phyloP scores from a whole-genome alignment of 2,797 vertebrate genomes.

The Mastacembelus armatus region DNA sequence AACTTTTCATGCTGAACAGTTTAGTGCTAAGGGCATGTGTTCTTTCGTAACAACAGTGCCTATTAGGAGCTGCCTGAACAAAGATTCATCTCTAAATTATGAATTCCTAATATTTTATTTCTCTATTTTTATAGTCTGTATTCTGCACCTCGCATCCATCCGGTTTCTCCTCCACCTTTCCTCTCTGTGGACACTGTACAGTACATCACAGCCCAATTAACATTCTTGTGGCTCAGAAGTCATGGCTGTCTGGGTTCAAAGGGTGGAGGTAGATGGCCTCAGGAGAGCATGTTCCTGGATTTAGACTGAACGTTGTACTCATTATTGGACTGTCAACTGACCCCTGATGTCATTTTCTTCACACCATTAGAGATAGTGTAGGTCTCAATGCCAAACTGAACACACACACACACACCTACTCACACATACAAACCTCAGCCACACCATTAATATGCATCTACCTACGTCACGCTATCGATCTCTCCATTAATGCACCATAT shows the following conservation, averaged over 20 bases:
- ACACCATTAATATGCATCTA: slow-evolving; percentile 69
- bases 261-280: slow-evolving; percentile 56
- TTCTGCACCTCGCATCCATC: slow-evolving; percentile 14
- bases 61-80: slow-evolving; percentile 10
- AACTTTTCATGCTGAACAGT: slow-evolving; percentile 13
- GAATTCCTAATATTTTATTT: slow-evolving; percentile 11
- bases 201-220: slow-evolving; percentile 73
- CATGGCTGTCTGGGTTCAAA: slow-evolving; percentile 50
- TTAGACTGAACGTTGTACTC: slow-evolving; percentile 65
- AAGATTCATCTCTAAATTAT: slow-evolving; percentile 11
- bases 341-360: slow-evolving; percentile 69
- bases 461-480: slow-evolving; percentile 68
- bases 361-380: slow-evolving; percentile 65
- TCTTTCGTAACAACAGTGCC: slow-evolving; percentile 9
- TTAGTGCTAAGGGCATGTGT: background rate
- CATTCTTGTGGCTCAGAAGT: slow-evolving; percentile 43
- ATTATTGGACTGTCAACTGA: slow-evolving; percentile 76
- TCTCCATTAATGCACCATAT: slow-evolving; percentile 54
- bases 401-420: slow-evolving; percentile 32
- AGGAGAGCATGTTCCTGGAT: slow-evolving; percentile 61
- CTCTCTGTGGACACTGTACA: slow-evolving; percentile 30
- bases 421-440: slow-evolving; percentile 14
- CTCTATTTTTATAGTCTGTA: slow-evolving; percentile 19
- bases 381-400: slow-evolving; percentile 38
- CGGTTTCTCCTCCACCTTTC: slow-evolving; percentile 18